Conservation (phyloP, 1,140 invertebrate genomes). For the Rhyacophila brunnea region DNA sequence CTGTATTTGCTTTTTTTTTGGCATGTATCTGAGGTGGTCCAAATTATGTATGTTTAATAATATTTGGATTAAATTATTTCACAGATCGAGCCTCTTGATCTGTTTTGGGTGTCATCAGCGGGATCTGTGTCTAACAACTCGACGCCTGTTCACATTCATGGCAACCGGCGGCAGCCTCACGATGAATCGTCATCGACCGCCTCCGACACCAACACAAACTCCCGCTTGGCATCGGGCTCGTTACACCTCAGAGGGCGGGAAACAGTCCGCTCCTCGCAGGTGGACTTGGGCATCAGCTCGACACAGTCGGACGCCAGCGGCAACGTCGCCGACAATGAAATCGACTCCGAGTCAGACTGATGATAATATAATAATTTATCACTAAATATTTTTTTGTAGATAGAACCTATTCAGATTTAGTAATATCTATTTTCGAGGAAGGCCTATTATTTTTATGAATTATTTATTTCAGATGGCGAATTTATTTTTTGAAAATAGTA, state of each 20-base stretch:
- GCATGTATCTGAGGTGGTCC: too few species aligned
- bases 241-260: background rate
- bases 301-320: background rate
- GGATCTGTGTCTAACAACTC: too few species aligned
- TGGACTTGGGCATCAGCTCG: background rate
- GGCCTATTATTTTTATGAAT: too few species aligned
- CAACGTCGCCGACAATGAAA: slow-evolving; percentile 9
- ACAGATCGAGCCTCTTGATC: background rate
- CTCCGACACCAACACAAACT: background rate
- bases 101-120: too few species aligned
- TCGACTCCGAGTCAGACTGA: slow-evolving; percentile 8
- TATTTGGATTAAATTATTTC: too few species aligned
- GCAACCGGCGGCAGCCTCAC: background rate
- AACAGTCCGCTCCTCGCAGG: background rate
- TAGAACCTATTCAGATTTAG: too few species aligned
- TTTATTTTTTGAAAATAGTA: too few species aligned
- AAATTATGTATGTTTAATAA: too few species aligned
- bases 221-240: background rate
- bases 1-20: too few species aligned
- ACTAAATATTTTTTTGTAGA: too few species aligned
- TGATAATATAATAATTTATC: background rate
- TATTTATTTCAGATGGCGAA: too few species aligned
- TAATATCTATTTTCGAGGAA: too few species aligned
- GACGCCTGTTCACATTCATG: background rate
- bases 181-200: background rate